Evolutionary conservation across 2,888 invertebrate species (phyloP).

Genomic region (Leptopterna dolabrata): DNA sequence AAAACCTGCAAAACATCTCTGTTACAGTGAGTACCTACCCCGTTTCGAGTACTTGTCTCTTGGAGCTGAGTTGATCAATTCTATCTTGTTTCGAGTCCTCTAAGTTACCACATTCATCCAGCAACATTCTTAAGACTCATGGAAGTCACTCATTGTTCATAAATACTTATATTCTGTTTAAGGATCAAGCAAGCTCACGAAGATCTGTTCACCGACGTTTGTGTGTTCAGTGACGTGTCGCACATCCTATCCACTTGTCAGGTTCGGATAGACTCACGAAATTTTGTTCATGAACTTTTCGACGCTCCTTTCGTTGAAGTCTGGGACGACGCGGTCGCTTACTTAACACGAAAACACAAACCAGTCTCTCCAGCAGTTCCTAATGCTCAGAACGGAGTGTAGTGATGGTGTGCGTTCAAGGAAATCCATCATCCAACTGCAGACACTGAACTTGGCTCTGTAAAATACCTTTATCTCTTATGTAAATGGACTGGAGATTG

Average conservation of each 20-base stretch:
- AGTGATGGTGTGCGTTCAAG: not conserved
- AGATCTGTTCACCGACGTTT: constrained; percentile 78
- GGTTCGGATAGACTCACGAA: constrained; percentile 57
- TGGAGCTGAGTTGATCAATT: no score
- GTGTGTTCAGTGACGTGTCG: constrained; percentile 93
- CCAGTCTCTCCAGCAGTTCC: not conserved
- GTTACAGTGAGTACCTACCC: constrained; percentile 70
- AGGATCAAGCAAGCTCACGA: constrained; percentile 71
- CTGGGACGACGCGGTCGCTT: constrained; percentile 54
- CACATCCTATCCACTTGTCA: constrained; percentile 59
- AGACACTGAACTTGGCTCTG: no score
- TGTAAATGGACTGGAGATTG: no score
- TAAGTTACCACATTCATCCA: no score
- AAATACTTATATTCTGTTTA: constrained; percentile 44
- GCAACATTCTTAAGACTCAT: no score
- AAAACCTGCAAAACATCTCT: constrained; percentile 86
- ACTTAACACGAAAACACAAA: not conserved
- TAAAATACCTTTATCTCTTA: no score
- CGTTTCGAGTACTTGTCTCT: no score
- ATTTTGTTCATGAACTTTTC: constrained; percentile 58
- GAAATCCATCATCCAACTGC: no score
- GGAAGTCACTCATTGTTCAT: no score
- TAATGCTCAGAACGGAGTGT: not conserved
- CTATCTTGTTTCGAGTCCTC: no score
- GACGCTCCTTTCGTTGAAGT: constrained; percentile 56